Evolutionary conservation across 2,797 vertebrate species (phyloP).

Genomic region (Ctenopoma kingsleyae): DNA sequence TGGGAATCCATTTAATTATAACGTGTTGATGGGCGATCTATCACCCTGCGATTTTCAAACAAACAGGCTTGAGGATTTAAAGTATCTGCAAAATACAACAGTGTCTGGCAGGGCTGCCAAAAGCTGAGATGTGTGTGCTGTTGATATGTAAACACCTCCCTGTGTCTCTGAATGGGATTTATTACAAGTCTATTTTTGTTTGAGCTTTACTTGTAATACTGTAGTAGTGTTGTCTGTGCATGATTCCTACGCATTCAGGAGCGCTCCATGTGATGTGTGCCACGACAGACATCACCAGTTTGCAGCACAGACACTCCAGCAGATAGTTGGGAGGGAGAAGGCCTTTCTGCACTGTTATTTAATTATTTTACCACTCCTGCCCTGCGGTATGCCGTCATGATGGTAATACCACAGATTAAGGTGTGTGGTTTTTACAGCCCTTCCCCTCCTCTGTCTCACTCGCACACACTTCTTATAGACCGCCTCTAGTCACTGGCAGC

Average conservation of each 20-base stretch:
- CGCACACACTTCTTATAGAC: conserved; percentile 55
- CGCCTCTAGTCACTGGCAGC: conserved; percentile 66
- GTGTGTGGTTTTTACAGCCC: conserved; percentile 80
- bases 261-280: conserved; percentile 15
- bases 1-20: conserved; percentile 81
- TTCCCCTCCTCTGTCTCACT: conserved; percentile 65
- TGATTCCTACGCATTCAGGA: conserved; percentile 28
- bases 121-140: conserved; percentile 70
- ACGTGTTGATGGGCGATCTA: conserved; percentile 76
- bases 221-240: conserved; percentile 35
- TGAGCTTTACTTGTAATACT: conserved; percentile 58
- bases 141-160: conserved; percentile 78
- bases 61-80: conserved; percentile 76
- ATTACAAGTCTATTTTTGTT: conserved; percentile 73
- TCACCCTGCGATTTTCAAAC: conserved; percentile 72
- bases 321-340: conserved; percentile 46
- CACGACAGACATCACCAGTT: conserved; percentile 27
- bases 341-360: conserved; percentile 67
- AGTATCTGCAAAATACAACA: conserved; percentile 72
- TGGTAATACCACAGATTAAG: conserved; percentile 83
- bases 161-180: conserved; percentile 69
- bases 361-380: conserved; percentile 83
- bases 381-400: conserved; percentile 76
- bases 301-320: conserved; percentile 30
- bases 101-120: conserved; percentile 62